Percentiles rank a stretch among this genome's conserved stretches.
Conservation (phyloP, 2,888 invertebrate genomes). For the Thelaira solivaga region DNA sequence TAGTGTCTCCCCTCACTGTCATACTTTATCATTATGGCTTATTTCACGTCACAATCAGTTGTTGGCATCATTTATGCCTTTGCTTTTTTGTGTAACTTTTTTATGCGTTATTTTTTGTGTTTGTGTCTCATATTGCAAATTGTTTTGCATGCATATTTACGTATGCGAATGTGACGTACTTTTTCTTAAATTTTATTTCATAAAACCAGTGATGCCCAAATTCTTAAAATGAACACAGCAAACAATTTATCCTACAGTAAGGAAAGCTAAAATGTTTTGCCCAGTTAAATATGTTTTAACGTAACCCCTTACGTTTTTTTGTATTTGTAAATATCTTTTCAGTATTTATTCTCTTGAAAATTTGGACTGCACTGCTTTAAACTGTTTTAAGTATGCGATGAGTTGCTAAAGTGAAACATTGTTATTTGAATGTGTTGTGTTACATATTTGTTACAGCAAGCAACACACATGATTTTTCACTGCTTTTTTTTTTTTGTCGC, state of each 20-base stretch:
- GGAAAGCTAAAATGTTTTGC: too few relatives aligned
- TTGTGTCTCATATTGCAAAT: slow-evolving; percentile 58
- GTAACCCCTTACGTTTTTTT: too few relatives aligned
- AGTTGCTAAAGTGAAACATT: background rate
- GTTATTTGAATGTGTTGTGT: background rate
- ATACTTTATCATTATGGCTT: slow-evolving; percentile 74
- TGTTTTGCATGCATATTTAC: slow-evolving; percentile 66
- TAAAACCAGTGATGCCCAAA: too few relatives aligned
- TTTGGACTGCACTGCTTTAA: too few relatives aligned
- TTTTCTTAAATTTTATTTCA: slow-evolving; percentile 17
- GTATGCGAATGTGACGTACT: background rate
- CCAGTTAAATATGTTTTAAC: too few relatives aligned
- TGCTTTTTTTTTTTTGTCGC: background rate
- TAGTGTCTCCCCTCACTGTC: slow-evolving; percentile 37
- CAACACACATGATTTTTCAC: slow-evolving; percentile 2
- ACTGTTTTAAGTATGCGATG: slow-evolving; percentile 13
- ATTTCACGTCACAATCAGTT: slow-evolving; percentile 75
- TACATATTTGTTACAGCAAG: slow-evolving; percentile 8
- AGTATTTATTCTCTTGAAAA: too few relatives aligned
- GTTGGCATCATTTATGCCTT: slow-evolving; percentile 69
- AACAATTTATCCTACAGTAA: too few relatives aligned
- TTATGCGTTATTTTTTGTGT: slow-evolving; percentile 55
- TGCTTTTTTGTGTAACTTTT: slow-evolving; percentile 60
- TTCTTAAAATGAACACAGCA: too few relatives aligned
- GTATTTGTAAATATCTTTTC: too few relatives aligned